Conservation (phyloP, 2,113 vertebrate genomes). For the Pterophyllum scalare region DNA sequence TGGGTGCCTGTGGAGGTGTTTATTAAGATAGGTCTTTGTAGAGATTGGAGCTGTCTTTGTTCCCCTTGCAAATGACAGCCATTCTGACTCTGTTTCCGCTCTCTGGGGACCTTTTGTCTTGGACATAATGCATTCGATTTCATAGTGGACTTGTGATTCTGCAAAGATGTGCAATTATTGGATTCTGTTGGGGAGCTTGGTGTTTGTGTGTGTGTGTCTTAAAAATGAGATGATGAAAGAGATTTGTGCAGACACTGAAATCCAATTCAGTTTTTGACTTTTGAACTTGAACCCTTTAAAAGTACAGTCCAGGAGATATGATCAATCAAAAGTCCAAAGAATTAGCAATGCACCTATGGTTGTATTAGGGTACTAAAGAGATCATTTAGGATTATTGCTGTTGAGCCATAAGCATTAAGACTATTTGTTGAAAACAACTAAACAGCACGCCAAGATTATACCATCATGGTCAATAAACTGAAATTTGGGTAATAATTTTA, state of each 20-base stretch:
- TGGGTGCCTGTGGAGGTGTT: conserved; percentile 43
- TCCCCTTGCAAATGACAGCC: conserved; percentile 29
- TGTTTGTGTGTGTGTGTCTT: background rate
- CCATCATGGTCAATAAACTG: background rate
- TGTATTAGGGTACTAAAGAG: background rate
- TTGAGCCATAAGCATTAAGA: background rate
- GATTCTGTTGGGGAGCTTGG: conserved; percentile 20
- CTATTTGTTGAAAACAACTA: background rate
- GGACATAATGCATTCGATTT: conserved; percentile 52
- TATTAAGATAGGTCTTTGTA: conserved; percentile 58
- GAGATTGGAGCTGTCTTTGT: conserved; percentile 51
- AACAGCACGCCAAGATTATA: background rate
- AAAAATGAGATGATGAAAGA: conserved; percentile 12
- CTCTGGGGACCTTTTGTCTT: conserved; percentile 57
- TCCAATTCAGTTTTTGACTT: conserved; percentile 23
- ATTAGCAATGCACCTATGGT: background rate
- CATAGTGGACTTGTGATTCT: conserved; percentile 51
- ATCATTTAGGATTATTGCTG: background rate
- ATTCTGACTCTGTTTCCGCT: conserved; percentile 38
- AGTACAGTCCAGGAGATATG: background rate
- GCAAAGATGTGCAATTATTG: conserved; percentile 53
- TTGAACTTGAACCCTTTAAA: background rate
- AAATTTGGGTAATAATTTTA: background rate
- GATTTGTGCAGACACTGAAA: conserved; percentile 28
- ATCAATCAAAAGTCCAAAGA: background rate